A percentile compares a stretch with the other conserved stretches of the same genome.
Evolutionary conservation across 2,888 invertebrate species (phyloP).

Genomic region (Drosophila atripex): DNA sequence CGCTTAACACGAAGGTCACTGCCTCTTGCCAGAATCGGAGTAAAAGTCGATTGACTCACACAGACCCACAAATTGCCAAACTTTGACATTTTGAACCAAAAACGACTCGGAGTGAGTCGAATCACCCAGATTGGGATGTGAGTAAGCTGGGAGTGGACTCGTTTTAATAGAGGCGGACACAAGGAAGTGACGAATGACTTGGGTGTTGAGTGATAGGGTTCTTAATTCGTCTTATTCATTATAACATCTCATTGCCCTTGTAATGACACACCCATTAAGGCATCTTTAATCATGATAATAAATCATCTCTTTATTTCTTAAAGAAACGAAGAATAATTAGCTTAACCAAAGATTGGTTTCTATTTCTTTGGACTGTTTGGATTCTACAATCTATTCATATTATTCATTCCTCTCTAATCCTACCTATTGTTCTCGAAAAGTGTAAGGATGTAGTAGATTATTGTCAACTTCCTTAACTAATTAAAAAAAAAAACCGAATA

Average conservation of each 20-base stretch:
- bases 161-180: not conserved
- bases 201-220: slow-evolving; percentile 2
- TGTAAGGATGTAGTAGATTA: too few species aligned
- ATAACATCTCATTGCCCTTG: not conserved
- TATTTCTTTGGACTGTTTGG: too few species aligned
- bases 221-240: not conserved
- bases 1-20: slow-evolving; percentile 36
- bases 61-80: slow-evolving; percentile 16
- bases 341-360: too few species aligned
- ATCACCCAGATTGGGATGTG: slow-evolving; percentile 2
- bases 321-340: not conserved
- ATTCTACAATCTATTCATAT: too few species aligned
- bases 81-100: slow-evolving; percentile 36
- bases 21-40: slow-evolving; percentile 74
- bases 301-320: not conserved
- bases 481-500: too few species aligned
- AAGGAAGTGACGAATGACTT: slow-evolving; percentile 7
- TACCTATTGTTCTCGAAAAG: too few species aligned
- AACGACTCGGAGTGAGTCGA: not conserved
- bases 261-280: not conserved
- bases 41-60: slow-evolving; percentile 68
- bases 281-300: not conserved
- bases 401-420: too few species aligned
- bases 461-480: too few species aligned
- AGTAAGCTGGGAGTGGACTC: slow-evolving; percentile 11